A percentile compares a stretch with the other conserved stretches of the same genome.
These are phyloP conservation scores for Aquatica leii DNA, from an alignment of 2,888 invertebrate genomes.

Conservation along the genomic window DNA sequence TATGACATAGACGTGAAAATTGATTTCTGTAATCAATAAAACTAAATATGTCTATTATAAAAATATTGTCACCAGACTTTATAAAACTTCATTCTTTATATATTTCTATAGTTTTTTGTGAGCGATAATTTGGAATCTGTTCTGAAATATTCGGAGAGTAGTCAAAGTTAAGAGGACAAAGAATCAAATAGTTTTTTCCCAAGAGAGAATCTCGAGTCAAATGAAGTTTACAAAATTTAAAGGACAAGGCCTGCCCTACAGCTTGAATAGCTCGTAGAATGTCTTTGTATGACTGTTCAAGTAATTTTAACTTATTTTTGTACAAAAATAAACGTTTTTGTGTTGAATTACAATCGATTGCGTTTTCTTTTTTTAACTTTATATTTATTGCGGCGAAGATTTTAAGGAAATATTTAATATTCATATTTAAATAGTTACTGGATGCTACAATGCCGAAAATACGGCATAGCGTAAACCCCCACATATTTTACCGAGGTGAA, in stretches of 20 bases:
- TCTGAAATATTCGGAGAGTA: too few relatives aligned
- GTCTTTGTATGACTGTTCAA: background rate
- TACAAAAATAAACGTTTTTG: too few relatives aligned
- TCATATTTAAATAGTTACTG: constrained; percentile 29
- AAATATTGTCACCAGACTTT: constrained; percentile 15
- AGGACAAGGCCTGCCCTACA: constrained; percentile 18
- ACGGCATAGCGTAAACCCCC: constrained; percentile 14
- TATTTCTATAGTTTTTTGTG: too few relatives aligned
- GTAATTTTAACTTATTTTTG: constrained; percentile 1
- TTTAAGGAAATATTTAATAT: constrained; percentile 28
- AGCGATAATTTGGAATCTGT: too few relatives aligned
- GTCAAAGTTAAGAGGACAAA: background rate
- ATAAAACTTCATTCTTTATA: constrained; percentile 12
- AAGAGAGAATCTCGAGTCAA: constrained; percentile 24
- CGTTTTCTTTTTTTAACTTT: background rate
- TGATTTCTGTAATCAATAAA: constrained; percentile 13
- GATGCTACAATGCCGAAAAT: constrained; percentile 19
- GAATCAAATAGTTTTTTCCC: constrained; percentile 19
- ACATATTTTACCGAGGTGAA: constrained; percentile 19
- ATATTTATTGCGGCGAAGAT: constrained; percentile 29
- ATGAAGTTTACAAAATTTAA: constrained; percentile 27
- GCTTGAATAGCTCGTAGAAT: background rate
- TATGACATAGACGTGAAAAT: constrained; percentile 16
- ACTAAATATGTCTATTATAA: constrained; percentile 14
- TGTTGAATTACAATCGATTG: background rate